Base-by-base conservation (phyloP, 2,888 invertebrate genomes). In the Lasioglossum oenotherae region DNA sequence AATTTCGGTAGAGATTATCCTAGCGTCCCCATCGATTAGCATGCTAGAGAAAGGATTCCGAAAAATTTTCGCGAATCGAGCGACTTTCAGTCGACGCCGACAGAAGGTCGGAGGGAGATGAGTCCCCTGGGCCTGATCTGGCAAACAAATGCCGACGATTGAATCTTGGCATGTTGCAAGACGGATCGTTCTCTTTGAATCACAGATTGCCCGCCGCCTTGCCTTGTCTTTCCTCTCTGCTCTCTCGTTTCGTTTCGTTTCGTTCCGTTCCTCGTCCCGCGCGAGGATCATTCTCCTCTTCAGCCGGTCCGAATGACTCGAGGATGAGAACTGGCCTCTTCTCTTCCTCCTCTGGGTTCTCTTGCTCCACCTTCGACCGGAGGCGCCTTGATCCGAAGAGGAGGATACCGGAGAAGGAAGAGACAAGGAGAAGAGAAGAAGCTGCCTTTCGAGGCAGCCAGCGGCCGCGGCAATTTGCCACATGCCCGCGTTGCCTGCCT, bases 181-280 rank as follows among this genome's bases (percentile, higher is more conserved):
- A 94, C 94, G 93, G 94, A 95, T 95, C 93, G 94, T 88, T 94
- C 93, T 93, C 94, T 94, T 94, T 94, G 94, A 94, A 94, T 94
- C 94, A 93, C 94, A 94, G 94, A 94, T 94, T 93, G 92, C 93
- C 90, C 90, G 91, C 91, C 89, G 91, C 49, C 88, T 88, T 84
- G 78, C 88, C 89, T 89, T 57, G 12, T n/a, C 57, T 57, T 4
- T 57, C 57, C 57, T 57, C n/a, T 57, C 57, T n/a, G n/a, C 57
- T 53, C 57, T 12, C 57, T 57, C 57, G 10, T 57, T n/a, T n/a
- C 57, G 46, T 46, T 46, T 46, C 46, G 46, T 46, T 46, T 35
- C n/a, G n/a, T 57, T 88, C 88, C 84, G 85, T 16, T 27, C 88
- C 85, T 84, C 86, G 81, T 84, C 74, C 81, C 80, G 64, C 74